These are phyloP conservation scores for Capricornis sumatraensis DNA, from an alignment of 2,113 vertebrate genomes.

Conservation along the genomic window DNA sequence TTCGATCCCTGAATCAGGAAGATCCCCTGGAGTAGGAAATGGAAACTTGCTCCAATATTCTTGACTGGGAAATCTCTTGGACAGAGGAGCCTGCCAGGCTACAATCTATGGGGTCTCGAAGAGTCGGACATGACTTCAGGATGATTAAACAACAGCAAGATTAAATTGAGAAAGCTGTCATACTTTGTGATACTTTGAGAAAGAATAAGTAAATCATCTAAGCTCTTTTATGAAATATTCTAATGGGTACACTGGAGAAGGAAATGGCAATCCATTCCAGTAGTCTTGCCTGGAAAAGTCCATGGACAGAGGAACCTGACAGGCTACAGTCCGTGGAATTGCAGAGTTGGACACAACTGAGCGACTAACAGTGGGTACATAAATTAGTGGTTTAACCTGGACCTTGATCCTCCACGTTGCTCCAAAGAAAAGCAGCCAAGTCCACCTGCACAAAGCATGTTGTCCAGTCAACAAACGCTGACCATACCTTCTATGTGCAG, in stretches of 20 bases:
- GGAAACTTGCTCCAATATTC: background rate
- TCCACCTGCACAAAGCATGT: background rate
- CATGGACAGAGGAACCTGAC: background rate
- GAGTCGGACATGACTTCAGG: background rate
- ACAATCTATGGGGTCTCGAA: background rate
- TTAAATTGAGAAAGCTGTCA: background rate
- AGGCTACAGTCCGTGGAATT: background rate
- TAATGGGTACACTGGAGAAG: background rate
- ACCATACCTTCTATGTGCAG: fast-evolving
- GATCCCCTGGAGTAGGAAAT: background rate
- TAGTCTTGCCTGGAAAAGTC: background rate
- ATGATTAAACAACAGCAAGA: background rate
- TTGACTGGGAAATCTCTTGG: background rate
- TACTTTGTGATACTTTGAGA: background rate
- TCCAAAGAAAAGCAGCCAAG: background rate
- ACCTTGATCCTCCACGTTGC: no score
- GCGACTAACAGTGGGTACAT: background rate
- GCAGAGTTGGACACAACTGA: background rate
- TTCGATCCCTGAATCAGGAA: background rate
- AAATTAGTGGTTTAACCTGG: background rate
- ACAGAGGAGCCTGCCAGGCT: background rate
- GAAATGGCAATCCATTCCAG: background rate
- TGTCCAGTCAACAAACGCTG: background rate
- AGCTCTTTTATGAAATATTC: background rate
- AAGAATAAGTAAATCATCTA: background rate